Base-by-base conservation (phyloP, 1,140 invertebrate genomes). In the Euschistus heros region DNA sequence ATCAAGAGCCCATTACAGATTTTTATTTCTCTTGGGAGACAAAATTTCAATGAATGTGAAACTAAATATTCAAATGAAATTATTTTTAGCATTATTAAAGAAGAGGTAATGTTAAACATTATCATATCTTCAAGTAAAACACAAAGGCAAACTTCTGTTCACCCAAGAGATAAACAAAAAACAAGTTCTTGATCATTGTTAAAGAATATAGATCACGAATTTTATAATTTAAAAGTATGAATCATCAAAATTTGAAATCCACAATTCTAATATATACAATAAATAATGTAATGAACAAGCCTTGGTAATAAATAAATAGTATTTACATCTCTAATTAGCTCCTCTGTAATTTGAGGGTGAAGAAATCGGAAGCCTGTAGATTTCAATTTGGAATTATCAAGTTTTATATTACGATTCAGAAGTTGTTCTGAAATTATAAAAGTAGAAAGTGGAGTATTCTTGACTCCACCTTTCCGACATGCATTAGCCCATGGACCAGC, bases 401-500 rank as follows among this genome's bases (percentile, higher is more conserved):
- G 78, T 73, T 87, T 81, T 54, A 94, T 78, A 74, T 91, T 85
- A 71, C 87, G 86, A 73, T 91, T 85, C 67, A 86, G 82, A 47
- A 94, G 77, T 67, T 89, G 77, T 73, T 93, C 91, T 72, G 84
- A 81, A 69, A 89, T 85, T 73, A 93, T 86, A 72, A 88, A 91
- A 0, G 92, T 91, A 66, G 89, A 89, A 0, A 95, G 77, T 27
- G 92, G 92, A 55, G 90, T 92, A 75, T 93, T 93, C 68, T 81
- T 78, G 22, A 94, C 84, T 50, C 79, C 80, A 77, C 89, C 85
- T 68, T 79, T 78, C 66, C 83, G 80, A 74, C 91, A 94, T 55
- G 88, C 83, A 71, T 87, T 86, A 6, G 90, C 91, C 92, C 92
- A 96, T 10, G 91, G 91, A 0, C 81, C 82, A 77, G 94, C 82